phyloP scores from a whole-genome alignment of 2,797 vertebrate genomes.

The Tragelaphus oryx region DNA sequence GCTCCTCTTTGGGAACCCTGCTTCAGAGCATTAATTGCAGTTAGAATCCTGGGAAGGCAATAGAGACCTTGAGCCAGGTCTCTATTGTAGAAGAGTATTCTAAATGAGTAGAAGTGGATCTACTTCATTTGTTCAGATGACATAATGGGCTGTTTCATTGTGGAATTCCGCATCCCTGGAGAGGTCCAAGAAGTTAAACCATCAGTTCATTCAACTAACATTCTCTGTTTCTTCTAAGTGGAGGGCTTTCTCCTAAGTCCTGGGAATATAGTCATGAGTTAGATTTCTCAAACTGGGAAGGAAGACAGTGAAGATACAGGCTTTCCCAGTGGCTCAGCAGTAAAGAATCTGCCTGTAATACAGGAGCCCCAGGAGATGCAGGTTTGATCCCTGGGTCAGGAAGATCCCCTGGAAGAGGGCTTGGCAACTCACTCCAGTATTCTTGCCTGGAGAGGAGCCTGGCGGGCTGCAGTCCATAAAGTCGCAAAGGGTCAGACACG shows the following conservation, averaged over 20 bases:
- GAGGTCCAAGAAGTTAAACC: neutral
- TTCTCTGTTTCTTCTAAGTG: neutral
- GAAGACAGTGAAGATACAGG: neutral
- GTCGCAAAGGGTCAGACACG: neutral
- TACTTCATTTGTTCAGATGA: neutral
- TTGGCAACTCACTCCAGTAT: neutral
- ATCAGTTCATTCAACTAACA: neutral
- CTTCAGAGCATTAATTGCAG: neutral
- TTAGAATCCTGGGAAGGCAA: neutral
- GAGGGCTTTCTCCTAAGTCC: neutral
- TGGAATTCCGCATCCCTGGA: neutral
- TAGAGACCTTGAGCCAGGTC: neutral
- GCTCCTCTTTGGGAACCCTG: neutral
- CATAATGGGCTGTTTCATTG: neutral
- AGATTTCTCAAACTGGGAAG: neutral
- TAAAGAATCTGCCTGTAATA: neutral
- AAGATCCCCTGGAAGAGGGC: neutral
- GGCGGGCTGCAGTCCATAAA: neutral
- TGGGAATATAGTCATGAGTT: neutral
- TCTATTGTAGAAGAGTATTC: too few relatives aligned
- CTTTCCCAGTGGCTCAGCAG: neutral
- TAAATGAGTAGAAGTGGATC: neutral
- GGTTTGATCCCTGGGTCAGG: neutral
- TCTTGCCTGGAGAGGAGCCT: neutral
- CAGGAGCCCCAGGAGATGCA: neutral